Percentiles rank a stretch among this genome's conserved stretches.
phyloP scores from a whole-genome alignment of 2,888 invertebrate species.

The Xiphydria camelus region DNA sequence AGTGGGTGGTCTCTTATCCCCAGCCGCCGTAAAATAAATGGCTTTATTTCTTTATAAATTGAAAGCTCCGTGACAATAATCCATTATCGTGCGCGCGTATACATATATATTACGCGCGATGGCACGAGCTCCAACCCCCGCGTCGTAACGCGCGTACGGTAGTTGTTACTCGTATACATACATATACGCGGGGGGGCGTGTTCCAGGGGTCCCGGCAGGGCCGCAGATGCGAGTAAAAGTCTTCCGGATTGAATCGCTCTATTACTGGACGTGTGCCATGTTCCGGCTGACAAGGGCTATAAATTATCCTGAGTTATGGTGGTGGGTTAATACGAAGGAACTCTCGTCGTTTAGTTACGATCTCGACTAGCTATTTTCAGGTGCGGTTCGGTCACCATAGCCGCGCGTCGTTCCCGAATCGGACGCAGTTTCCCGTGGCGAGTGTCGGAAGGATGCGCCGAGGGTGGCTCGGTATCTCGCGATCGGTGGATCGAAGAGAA shows the following conservation, averaged over 20 bases:
- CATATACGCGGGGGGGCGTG: no score
- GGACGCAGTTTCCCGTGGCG: no score
- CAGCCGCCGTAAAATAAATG: not conserved
- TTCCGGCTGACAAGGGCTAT: not conserved
- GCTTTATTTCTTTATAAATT: conserved; percentile 1
- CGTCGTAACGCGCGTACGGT: no score
- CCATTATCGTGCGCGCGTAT: not conserved
- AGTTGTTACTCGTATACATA: no score
- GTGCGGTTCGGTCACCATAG: no score
- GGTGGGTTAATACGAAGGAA: not conserved
- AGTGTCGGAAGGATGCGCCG: no score
- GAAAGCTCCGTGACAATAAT: conserved; percentile 1
- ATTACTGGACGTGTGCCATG: conserved; percentile 1
- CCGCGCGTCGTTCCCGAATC: no score
- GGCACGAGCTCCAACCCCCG: conserved; percentile 3
- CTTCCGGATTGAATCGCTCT: conserved; percentile 15
- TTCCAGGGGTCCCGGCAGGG: no score
- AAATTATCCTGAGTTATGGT: not conserved
- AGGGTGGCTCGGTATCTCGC: no score
- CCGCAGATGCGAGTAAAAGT: conserved; percentile 29
- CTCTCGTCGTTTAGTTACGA: not conserved
- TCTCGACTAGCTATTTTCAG: no score
- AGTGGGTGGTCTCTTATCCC: not conserved
- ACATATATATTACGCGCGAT: not conserved
- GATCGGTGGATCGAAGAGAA: no score